Evolutionary conservation across 1,140 invertebrate species (phyloP), one percentile per base, ranked within the genome.

Genomic region (Drosophila pallidifrons): DNA sequence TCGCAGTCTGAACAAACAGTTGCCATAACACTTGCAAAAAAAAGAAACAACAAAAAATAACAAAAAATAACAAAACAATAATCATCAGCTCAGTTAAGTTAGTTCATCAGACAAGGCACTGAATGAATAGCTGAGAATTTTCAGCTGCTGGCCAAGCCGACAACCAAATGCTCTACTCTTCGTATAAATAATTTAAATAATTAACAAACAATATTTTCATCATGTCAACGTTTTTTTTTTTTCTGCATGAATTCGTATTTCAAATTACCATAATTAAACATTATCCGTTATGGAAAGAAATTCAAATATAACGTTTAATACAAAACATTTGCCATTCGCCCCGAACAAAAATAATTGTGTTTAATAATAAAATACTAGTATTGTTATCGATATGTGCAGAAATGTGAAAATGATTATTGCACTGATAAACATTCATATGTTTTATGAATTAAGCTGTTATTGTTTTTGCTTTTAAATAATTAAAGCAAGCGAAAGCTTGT

Each of bases 21-120:
- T 71, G 69, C 13, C 60, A 71, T 43, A 71, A 51, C 30, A 46
- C 51, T 71, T 47, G 35, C 38, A 28, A 46, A 41, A 47, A 16
- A 55, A 28, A 46, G 30, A 47, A 25, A 25, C 20, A 16, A 55
- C 16, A 38, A 41, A 57, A 16, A 57, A 41, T 1, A 16, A 55
- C 16, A 38, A 41, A 57, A 16, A 57, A 41, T 1, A 20, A 49
- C n/a, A 54, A 54, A 32, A 35, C 41, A 54, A 32, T 7, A 52
- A 13, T 13, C 49, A 51, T 28, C 49, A 51, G 11, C 11, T 32
- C 8, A 30, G n/a, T 25, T 30, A 11, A 28, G 4, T 5, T 28
- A 51, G n/a, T n/a, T 20, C 1, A 25, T 5, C 49, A 51, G 20
- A 25, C 20, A 25, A 25, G 20, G 20, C 20, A 25, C 20, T 52